Conservation (phyloP, 2,888 invertebrate species). For the Orchestes rusci region DNA sequence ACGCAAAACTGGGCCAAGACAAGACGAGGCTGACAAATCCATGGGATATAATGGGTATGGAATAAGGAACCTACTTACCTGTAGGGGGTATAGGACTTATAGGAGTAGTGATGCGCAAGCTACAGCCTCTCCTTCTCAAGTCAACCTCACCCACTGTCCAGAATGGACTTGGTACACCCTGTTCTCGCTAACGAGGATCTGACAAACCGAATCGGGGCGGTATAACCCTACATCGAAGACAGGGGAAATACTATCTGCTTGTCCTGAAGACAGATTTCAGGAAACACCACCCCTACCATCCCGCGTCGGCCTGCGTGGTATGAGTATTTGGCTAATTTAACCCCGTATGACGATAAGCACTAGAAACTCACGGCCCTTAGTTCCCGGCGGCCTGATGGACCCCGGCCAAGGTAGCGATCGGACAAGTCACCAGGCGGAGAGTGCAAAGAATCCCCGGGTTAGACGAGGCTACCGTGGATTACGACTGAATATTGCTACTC, state of each 20-base stretch:
- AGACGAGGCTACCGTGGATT: constrained; percentile 10
- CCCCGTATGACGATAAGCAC: no score
- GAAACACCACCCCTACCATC: not conserved
- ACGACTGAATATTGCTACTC: constrained; percentile 8
- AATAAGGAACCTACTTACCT: not conserved
- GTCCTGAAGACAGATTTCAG: not conserved
- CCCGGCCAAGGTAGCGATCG: constrained; percentile 8
- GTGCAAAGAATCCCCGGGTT: constrained; percentile 9
- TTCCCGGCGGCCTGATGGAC: not conserved
- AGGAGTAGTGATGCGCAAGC: not conserved
- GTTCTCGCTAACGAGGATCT: constrained; percentile 1
- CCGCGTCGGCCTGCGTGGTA: not conserved
- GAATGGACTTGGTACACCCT: constrained; percentile 1
- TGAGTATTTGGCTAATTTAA: not conserved
- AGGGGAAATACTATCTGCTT: constrained; percentile 1
- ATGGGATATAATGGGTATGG: constrained; percentile 8
- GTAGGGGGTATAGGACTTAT: no score
- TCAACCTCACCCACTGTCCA: not conserved
- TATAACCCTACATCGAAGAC: not conserved
- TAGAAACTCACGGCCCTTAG: not conserved
- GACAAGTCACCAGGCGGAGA: constrained; percentile 1
- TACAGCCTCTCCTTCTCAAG: constrained; percentile 2
- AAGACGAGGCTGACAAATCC: constrained; percentile 6
- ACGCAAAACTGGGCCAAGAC: constrained; percentile 7
- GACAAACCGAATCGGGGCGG: not conserved